Evolutionary conservation across 2,113 vertebrate genomes (phyloP).

Genomic region (Eudyptes chrysolophus): DNA sequence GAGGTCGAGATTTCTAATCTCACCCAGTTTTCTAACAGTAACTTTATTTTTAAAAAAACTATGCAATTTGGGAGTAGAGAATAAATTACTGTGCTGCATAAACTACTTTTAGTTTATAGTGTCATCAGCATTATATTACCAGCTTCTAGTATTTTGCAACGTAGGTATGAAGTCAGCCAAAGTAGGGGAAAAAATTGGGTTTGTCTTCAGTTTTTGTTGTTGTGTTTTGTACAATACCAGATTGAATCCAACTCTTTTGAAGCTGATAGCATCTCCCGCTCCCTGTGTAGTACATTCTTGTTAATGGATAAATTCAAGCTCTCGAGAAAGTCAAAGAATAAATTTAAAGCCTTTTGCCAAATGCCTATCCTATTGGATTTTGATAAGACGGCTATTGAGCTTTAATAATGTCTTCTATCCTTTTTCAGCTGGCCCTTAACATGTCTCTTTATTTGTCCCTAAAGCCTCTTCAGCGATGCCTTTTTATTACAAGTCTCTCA

Average conservation of each 20-base stretch:
- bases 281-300: conserved; percentile 72
- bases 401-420: conserved; percentile 84
- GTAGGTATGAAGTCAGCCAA: not conserved
- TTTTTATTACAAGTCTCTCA: conserved; percentile 83
- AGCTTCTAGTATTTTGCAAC: not conserved
- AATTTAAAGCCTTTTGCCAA: conserved; percentile 80
- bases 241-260: conserved; percentile 67
- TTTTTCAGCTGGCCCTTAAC: conserved; percentile 82
- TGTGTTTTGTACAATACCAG: conserved; percentile 44
- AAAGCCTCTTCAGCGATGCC: conserved; percentile 83
- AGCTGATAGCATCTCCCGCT: conserved; percentile 78
- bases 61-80: not conserved
- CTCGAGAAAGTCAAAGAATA: conserved; percentile 79
- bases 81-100: not conserved
- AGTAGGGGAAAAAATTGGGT: not conserved
- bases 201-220: conserved; percentile 9
- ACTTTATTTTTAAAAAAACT: not conserved
- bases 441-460: conserved; percentile 85
- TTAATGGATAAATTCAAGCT: conserved; percentile 78
- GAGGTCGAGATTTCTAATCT: not conserved
- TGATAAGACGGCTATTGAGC: conserved; percentile 88
- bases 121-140: not conserved
- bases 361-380: conserved; percentile 86
- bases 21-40: not conserved
- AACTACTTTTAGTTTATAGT: not conserved